Evolutionary conservation across 2,888 invertebrate species (phyloP).

Genomic region (Chironomus tentans): DNA sequence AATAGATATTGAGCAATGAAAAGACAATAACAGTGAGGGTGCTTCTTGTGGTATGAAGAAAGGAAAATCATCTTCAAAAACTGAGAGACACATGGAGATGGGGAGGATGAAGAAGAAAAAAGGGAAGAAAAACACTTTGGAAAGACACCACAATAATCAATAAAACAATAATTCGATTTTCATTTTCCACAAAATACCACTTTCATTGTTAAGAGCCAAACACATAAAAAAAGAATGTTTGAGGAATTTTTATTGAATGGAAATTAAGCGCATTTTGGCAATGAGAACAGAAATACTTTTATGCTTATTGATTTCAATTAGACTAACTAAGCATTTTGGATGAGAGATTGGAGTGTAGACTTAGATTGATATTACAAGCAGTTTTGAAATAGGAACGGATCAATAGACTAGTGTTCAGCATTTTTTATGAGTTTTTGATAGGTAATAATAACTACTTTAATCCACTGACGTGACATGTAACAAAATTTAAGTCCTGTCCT

Average conservation of each 20-base stretch:
- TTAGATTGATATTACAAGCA: too few relatives aligned
- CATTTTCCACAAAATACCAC: constrained; percentile 5
- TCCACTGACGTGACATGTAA: too few relatives aligned
- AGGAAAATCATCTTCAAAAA: neutral
- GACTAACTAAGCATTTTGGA: too few relatives aligned
- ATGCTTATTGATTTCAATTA: too few relatives aligned
- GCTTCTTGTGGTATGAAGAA: neutral
- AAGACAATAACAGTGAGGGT: neutral
- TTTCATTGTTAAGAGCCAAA: neutral
- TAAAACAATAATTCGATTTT: constrained; percentile 25
- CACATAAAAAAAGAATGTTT: neutral
- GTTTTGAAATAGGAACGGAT: too few relatives aligned
- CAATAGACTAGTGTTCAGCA: too few relatives aligned
- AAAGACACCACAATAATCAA: constrained; percentile 22
- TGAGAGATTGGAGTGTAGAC: too few relatives aligned
- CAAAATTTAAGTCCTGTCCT: too few relatives aligned
- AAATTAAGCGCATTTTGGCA: too few relatives aligned
- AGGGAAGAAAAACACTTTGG: neutral
- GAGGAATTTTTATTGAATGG: neutral
- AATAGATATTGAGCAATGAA: neutral
- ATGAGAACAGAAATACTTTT: too few relatives aligned
- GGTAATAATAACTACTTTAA: too few relatives aligned
- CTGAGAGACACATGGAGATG: neutral
- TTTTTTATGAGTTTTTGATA: too few relatives aligned
- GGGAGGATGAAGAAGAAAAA: neutral